A percentile compares a stretch with the other conserved stretches of the same genome.
Conservation (phyloP, 2,888 invertebrate genomes). For the Plusia festucae region DNA sequence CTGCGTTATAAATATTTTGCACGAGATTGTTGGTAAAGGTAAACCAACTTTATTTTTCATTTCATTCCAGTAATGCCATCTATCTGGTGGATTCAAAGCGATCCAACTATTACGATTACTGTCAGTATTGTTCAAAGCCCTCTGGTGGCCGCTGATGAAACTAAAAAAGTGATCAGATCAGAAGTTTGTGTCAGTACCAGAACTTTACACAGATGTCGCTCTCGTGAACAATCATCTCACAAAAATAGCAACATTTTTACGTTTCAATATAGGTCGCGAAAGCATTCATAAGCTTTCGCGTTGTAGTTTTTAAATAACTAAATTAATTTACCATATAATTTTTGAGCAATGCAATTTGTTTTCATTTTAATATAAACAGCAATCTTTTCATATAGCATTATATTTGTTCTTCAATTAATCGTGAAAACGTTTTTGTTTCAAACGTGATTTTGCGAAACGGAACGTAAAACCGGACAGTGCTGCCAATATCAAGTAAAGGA, state of each 20-base stretch:
- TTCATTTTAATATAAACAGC: no score
- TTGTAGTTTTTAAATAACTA: background rate
- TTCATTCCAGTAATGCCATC: slow-evolving; percentile 26
- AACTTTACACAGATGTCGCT: slow-evolving; percentile 30
- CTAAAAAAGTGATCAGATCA: background rate
- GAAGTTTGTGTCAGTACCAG: background rate
- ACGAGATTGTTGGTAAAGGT: no score
- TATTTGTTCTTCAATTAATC: background rate
- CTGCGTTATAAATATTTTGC: no score
- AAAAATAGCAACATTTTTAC: slow-evolving; percentile 26
- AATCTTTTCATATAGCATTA: no score
- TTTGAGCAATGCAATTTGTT: no score
- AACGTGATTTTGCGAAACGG: slow-evolving; percentile 53
- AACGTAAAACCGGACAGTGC: slow-evolving; percentile 64
- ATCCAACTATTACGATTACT: no score
- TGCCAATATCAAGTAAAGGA: slow-evolving; percentile 76
- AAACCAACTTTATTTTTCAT: no score
- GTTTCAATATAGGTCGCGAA: slow-evolving; percentile 30
- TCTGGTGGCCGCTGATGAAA: background rate
- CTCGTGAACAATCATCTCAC: background rate
- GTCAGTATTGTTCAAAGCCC: background rate
- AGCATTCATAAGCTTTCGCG: background rate
- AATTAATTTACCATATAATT: background rate
- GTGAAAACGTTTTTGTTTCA: background rate
- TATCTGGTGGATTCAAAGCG: slow-evolving; percentile 18